These are phyloP conservation scores for Pammene fasciana DNA, from an alignment of 2,888 invertebrate species.

Conservation along the genomic window DNA sequence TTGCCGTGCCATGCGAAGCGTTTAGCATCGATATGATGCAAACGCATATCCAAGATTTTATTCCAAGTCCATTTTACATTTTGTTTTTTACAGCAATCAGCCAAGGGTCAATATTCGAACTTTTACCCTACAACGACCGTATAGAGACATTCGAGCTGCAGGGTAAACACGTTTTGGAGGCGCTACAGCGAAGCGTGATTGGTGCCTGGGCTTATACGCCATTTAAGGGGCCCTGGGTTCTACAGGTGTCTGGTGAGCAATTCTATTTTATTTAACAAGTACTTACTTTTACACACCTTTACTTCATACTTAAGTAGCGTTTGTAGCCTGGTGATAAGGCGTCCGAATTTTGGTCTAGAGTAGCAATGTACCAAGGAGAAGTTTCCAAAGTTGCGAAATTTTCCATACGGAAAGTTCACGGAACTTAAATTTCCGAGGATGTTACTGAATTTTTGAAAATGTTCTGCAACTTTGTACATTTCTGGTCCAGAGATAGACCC, in stretches of 20 bases:
- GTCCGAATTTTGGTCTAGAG: too few species aligned
- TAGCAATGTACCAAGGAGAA: too few species aligned
- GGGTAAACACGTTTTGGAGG: conserved; percentile 85
- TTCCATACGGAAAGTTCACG: too few species aligned
- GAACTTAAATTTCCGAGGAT: too few species aligned
- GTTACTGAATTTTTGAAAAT: too few species aligned
- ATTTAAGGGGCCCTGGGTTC: conserved; percentile 76
- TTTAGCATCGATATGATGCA: too few species aligned
- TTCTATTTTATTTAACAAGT: not conserved
- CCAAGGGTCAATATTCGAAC: conserved; percentile 85
- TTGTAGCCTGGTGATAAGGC: too few species aligned
- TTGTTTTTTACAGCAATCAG: conserved; percentile 83
- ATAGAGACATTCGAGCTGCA: conserved; percentile 86
- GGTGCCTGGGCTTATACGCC: conserved; percentile 66
- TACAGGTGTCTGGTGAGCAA: conserved; percentile 84
- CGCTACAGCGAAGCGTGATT: conserved; percentile 82
- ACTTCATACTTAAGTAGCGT: too few species aligned
- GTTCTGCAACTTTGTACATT: too few species aligned
- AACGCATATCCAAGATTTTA: not conserved
- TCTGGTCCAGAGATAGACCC: too few species aligned
- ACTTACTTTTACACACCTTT: not conserved
- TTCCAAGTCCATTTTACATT: not conserved
- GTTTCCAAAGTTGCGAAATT: too few species aligned
- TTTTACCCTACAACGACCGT: conserved; percentile 89
- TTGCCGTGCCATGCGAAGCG: too few species aligned